Base-by-base conservation (phyloP, 2,888 invertebrate genomes). In the Vesta saturnalis region DNA sequence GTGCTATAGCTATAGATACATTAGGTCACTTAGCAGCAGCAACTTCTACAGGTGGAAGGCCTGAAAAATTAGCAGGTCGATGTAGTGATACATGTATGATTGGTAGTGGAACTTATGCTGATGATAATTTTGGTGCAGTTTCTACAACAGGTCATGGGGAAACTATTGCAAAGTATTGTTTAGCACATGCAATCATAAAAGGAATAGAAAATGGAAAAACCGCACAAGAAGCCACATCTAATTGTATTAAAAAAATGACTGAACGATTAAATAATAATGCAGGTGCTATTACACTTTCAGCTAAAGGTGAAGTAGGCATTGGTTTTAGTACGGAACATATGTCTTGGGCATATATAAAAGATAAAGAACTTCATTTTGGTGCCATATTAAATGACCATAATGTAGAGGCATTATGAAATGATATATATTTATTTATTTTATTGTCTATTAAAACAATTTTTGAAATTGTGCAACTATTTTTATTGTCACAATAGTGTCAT, bases 61-160 rank as follows among this genome's bases (percentile, higher is more conserved):
- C 90, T 39, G 94, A 92, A 0, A 94, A 94, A 83, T 88, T 90
- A 78, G 89, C 90, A 0, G 94, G 94, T 0, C 86, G 94, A 52
- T 91, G 93, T 71, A 94, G 94, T 1, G 94, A 94, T 76, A 91
- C 92, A 0, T 92, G 92, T 0, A 84, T 89, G 73, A 86, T 90
- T 72, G 93, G 93, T 0, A 89, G 90, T 74, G 93, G 94, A 12
- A 92, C 91, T 4, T 93, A 93, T 78, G 92, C 92, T n/a, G 93
- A 94, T 79, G 89, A 93, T 79, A 77, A 83, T 23, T 81, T 89
- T 46, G 94, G 92, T 1, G 93, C 92, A 6, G 91, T 94, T 12
- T 94, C 94, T 1, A 91, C 93, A 1, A 95, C 95, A 64, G 91
- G 91, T 12, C 92, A 94, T 80, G 95, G 95, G 0, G 95, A 95